Base-by-base conservation (phyloP, 2,797 vertebrate species). In the Crypturellus tataupa region DNA sequence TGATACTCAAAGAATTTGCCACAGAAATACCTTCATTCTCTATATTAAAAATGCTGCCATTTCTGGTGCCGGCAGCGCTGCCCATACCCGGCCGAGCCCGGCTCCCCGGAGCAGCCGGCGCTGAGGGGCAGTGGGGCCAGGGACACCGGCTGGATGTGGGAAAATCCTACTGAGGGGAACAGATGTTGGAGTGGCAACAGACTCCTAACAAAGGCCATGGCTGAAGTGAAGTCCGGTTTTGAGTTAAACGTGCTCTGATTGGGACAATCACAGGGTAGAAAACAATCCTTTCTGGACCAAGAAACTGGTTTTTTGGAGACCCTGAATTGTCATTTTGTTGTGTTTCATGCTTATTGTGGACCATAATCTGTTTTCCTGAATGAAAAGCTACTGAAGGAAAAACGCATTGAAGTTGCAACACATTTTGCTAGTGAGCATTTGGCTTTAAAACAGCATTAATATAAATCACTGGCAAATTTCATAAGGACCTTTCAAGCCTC, bases 171-270 rank as follows among this genome's bases (percentile, higher is more conserved):
- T 7, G 53, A 85, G 46, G 1, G 9, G 55, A 94, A 62, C 67
- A 95, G 86, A 89, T 84, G 60, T 47, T 51, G 55, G 67, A 69
- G 59, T 68, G 31, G 42, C 9, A 4, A 59, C 29, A 88, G 63
- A 49, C 37, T 70, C 8, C 13, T 62, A 88, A 87, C 81, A 94
- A 93, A 87, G 55, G 60, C 80, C 55, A 1, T 5, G 20, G 35
- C 81, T 93, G 75, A 85, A 87, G 47, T 46, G 7, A 35, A 91
- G 46, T 73, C 69, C 85, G 64, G 44, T 68, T 94, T 80, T 46
- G 65, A 53, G 37, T 55, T 59, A 59, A 40, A 65, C 21, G 1
- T 49, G 55, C 69, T 79, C 77, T 68, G 65, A 88, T 71, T 68
- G 78, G 63, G 70, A 62, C 49, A 75, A 60, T 39, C 90, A 80